A percentile compares a stretch with the other conserved stretches of the same genome.
phyloP scores from a whole-genome alignment of 2,888 invertebrate genomes.

The Idaea biselata region DNA sequence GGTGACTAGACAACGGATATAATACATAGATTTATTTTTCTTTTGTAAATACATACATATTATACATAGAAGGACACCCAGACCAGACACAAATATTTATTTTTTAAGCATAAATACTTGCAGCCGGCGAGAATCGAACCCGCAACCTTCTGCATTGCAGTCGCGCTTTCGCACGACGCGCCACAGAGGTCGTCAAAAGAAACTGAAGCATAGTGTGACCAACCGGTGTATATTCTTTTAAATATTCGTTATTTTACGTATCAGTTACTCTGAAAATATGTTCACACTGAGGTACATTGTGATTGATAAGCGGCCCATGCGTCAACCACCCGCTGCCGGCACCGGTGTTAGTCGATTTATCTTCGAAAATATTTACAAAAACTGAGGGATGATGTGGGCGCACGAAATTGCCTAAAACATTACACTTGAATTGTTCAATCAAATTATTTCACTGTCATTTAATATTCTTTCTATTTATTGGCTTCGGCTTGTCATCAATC shows the following conservation, averaged over 20 bases:
- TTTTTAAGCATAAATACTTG: no score
- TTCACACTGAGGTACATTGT: conserved; percentile 32
- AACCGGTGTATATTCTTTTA: conserved; percentile 17
- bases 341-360: conserved; percentile 45
- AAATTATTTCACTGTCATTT: neutral
- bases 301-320: conserved; percentile 57
- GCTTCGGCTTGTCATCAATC: no score
- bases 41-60: no score
- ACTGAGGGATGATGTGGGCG: conserved; percentile 6
- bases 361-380: conserved; percentile 46
- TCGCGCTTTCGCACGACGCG: no score
- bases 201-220: neutral
- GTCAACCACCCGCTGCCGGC: conserved; percentile 32
- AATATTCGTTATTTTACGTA: conserved; percentile 52
- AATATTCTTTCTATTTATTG: no score
- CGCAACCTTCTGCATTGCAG: no score
- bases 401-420: neutral
- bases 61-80: no score
- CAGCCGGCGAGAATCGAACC: no score
- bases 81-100: no score
- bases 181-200: no score
- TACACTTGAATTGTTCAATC: neutral
- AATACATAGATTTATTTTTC: no score
- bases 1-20: no score
- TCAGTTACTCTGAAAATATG: conserved; percentile 55